Conservation (phyloP, 2,797 vertebrate species). For the Kryptopterus vitreolus region DNA sequence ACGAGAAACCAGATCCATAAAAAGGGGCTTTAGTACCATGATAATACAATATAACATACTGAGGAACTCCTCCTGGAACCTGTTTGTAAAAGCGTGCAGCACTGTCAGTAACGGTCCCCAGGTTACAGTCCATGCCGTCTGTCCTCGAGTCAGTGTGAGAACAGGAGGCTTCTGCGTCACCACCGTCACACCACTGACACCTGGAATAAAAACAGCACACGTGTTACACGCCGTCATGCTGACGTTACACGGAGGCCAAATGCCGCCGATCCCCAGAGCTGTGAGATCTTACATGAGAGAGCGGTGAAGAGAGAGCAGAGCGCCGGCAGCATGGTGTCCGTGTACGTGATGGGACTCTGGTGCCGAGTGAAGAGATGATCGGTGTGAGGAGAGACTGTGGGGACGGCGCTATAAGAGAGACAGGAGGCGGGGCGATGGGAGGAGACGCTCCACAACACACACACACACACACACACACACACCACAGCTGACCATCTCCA, state of each 20-base stretch:
- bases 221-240: conserved; percentile 5
- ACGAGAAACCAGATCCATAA: conserved; percentile 30
- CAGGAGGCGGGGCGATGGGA: neutral
- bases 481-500: neutral
- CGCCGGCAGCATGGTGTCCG: conserved; percentile 46
- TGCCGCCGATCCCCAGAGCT: conserved; percentile 7
- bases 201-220: conserved; percentile 50
- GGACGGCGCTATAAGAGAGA: conserved; percentile 21
- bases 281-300: conserved; percentile 46
- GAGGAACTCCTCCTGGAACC: conserved; percentile 45
- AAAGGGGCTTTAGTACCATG: rapidly evolving
- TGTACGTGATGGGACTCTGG: conserved; percentile 27
- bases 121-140: conserved; percentile 63
- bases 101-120: conserved; percentile 24
- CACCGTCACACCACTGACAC: conserved; percentile 61
- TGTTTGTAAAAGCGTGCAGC: conserved; percentile 39
- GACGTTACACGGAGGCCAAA: conserved; percentile 11
- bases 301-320: conserved; percentile 49
- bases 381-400: conserved; percentile 13
- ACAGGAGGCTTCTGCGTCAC: conserved; percentile 63
- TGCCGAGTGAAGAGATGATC: conserved; percentile 37
- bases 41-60: neutral
- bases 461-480: too few species aligned
- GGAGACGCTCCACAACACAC: neutral
- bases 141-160: conserved; percentile 55